phyloP scores from a whole-genome alignment of 2,797 vertebrate species.

The Tragelaphus oryx region DNA sequence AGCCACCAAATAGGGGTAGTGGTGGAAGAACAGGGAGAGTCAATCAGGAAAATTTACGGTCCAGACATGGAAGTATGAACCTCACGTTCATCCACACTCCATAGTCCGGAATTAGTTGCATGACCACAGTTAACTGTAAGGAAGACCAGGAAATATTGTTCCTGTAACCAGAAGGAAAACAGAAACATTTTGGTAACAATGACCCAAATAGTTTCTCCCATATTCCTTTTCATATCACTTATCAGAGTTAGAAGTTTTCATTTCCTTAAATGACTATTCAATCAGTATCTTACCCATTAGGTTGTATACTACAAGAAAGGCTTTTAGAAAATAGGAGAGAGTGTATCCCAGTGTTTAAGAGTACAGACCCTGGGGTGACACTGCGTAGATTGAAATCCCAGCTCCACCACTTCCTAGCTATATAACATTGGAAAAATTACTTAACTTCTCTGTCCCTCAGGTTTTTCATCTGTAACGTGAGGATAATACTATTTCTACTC shows the following conservation, averaged over 20 bases:
- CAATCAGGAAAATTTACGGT: neutral
- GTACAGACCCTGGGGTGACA: neutral
- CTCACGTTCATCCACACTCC: neutral
- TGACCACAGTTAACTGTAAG: neutral
- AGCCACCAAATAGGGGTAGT: neutral
- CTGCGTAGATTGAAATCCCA: neutral
- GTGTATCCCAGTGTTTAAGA: neutral
- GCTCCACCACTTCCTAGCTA: neutral
- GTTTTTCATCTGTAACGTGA: neutral
- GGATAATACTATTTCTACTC: neutral
- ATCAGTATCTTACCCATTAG: neutral
- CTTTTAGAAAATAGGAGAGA: neutral
- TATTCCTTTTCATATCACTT: neutral
- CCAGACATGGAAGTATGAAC: neutral
- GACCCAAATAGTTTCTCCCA: neutral
- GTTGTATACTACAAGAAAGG: neutral
- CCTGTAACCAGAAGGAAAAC: neutral
- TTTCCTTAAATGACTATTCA: neutral
- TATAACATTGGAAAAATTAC: neutral
- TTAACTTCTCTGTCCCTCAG: neutral
- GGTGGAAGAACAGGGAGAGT: neutral
- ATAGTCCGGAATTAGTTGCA: neutral
- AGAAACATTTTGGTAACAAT: neutral
- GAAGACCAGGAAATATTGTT: neutral
- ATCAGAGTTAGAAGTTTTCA: neutral